Conservation (phyloP, 53 echinoderm and acorn worm species). For the Apostichopus leukothele region DNA sequence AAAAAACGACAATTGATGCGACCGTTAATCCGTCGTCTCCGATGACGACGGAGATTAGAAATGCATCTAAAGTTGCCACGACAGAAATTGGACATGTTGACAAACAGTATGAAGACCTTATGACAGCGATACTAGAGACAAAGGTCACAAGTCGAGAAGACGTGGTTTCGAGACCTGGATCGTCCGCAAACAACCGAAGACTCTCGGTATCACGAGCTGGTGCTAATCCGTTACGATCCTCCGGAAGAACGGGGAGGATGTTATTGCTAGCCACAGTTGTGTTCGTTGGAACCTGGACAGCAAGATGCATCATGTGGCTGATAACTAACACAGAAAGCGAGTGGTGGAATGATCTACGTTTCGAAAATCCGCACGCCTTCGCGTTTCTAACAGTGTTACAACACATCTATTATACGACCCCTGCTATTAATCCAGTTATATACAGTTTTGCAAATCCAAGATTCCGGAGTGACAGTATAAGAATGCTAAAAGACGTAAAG, state of each 20-base stretch:
- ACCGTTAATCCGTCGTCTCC: background rate
- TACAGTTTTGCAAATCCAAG: slow-evolving; percentile 76
- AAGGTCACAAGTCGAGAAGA: background rate
- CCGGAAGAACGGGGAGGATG: slow-evolving; percentile 73
- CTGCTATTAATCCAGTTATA: slow-evolving; percentile 71
- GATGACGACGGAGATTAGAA: background rate
- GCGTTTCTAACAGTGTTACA: slow-evolving; percentile 63
- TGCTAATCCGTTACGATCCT: background rate
- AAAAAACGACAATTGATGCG: background rate
- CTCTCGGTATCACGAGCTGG: background rate
- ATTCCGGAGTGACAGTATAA: slow-evolving; percentile 64
- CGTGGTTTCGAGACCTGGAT: background rate
- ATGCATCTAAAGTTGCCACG: background rate
- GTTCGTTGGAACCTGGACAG: slow-evolving; percentile 77
- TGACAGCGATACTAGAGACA: slow-evolving; percentile 5
- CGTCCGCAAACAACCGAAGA: background rate
- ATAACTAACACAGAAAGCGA: slow-evolving; percentile 39
- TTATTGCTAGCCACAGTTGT: slow-evolving; percentile 70
- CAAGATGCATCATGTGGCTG: slow-evolving; percentile 80
- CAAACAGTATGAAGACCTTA: background rate
- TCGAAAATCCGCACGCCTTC: slow-evolving; percentile 47
- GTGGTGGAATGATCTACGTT: slow-evolving; percentile 50
- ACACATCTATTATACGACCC: slow-evolving; percentile 79
- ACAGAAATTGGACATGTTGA: background rate
- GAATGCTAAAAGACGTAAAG: slow-evolving; percentile 32